Evolutionary conservation across 2,113 vertebrate species (phyloP), one percentile per base, ranked within the genome.

Genomic region (Myrmophylax atrothorax): DNA sequence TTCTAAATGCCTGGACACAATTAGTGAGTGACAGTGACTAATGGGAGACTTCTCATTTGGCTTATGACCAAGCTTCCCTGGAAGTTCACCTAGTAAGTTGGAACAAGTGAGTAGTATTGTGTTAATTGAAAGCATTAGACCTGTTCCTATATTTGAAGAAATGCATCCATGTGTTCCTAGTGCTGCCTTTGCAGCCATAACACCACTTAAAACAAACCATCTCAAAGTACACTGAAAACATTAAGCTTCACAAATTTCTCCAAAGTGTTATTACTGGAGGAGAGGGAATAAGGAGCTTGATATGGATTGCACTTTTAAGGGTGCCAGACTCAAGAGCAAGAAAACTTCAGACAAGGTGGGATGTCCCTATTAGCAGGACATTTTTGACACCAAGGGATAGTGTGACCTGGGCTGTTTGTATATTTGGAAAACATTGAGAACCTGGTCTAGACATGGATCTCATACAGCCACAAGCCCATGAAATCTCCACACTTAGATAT

Each of bases 301-400:
- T 49, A 28, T 58, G 66, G 74, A 42, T 42, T 58, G 3, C 25
- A 59, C 2, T 87, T 74, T 35, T 53, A 58, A 75, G 10, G 22
- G 8, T 70, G 53, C 14, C 20, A 77, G 23, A 62, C 19, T 44
- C 31, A 44, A 77, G 63, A 78, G 10, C 4, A 59, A 18, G 15
- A 29, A 19, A 29, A 35, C 14, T 78, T 70, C 56, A 67, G 52
- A 9, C 10, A 70, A 46, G 37, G 17, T 76, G 14, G 47, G 31
- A 18, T 49, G 29, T 68, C 35, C 14, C 14, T 35, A 1, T 60
- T 6, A 60, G 14, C 46, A 50, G 3, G 10, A 2, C 3, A 1
- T 28, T 46, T 22, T 38, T 67, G 60, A 22, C 44, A 47, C 38
- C 29, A 26, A 5, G 20, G 14, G 7, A 8, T 6, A 44, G 15